Evolutionary conservation across 1,140 invertebrate species (phyloP).

Genomic region (Drosophila ananassae): DNA sequence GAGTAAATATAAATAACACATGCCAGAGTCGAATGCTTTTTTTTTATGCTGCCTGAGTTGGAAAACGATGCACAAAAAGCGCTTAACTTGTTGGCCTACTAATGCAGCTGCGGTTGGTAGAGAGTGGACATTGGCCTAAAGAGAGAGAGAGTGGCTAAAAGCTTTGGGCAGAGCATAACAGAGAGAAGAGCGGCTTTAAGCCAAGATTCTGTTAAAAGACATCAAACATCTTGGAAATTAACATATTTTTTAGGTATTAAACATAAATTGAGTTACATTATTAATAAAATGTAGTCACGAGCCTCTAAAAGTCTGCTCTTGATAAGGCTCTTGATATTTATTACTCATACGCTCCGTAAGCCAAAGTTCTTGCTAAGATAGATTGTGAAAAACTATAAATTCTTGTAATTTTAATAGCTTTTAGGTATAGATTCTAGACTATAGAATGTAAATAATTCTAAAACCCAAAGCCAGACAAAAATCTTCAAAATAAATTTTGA

Average conservation of each 20-base stretch:
- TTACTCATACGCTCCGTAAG: not conserved
- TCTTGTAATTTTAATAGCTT: no score
- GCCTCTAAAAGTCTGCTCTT: no score
- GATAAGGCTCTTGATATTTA: not conserved
- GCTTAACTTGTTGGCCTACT: conserved; percentile 74
- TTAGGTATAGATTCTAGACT: no score
- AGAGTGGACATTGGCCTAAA: not conserved
- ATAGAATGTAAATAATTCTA: no score
- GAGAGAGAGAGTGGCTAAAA: conserved; percentile 15
- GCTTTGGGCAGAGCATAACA: conserved; percentile 13
- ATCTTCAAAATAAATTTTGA: no score
- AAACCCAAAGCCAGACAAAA: no score
- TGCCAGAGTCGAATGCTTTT: conserved; percentile 41
- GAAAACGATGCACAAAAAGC: conserved; percentile 54
- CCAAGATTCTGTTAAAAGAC: conserved; percentile 20
- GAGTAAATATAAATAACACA: conserved; percentile 62
- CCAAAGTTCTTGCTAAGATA: not conserved
- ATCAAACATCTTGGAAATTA: not conserved
- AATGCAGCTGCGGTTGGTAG: conserved; percentile 48
- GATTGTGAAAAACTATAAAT: not conserved
- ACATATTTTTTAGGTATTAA: not conserved
- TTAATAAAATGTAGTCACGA: not conserved
- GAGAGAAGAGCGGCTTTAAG: not conserved
- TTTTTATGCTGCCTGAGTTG: conserved; percentile 59
- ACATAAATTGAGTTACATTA: no score